Percentiles rank a stretch among this genome's conserved stretches.
Conservation (phyloP, 2,797 vertebrate genomes). For the Avahi laniger region DNA sequence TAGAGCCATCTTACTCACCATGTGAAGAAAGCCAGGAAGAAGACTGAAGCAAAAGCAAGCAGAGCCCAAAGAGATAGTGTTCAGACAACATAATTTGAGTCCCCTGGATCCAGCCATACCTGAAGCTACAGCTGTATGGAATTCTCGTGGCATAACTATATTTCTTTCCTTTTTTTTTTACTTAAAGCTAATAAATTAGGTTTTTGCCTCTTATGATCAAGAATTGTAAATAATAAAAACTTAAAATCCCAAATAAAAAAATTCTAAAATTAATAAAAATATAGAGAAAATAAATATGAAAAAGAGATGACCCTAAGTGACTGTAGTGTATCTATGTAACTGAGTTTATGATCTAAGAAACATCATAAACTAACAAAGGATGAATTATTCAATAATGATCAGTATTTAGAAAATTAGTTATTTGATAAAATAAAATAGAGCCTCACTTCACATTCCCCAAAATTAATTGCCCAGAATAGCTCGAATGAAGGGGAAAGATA, state of each 20-base stretch:
- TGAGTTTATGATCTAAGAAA: slow-evolving; percentile 5
- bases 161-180: neutral
- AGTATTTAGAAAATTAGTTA: neutral
- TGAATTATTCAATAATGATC: neutral
- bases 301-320: neutral
- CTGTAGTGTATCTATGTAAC: neutral
- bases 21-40: neutral
- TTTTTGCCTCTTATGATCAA: neutral
- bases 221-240: neutral
- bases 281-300: slow-evolving; percentile 12
- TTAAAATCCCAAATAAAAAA: neutral
- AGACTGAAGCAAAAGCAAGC: neutral
- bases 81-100: neutral
- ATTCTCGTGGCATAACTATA: neutral
- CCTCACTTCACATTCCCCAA: neutral
- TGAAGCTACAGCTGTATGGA: neutral
- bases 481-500: neutral
- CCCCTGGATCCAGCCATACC: neutral
- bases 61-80: neutral
- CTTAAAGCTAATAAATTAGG: neutral
- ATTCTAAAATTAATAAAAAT: slow-evolving; percentile 29
- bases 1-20: neutral
- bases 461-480: neutral
- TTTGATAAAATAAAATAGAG: neutral
- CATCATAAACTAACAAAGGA: slow-evolving; percentile 10